Base-by-base conservation (phyloP, 2,888 invertebrate species). In the Bruchidius siliquastri region DNA sequence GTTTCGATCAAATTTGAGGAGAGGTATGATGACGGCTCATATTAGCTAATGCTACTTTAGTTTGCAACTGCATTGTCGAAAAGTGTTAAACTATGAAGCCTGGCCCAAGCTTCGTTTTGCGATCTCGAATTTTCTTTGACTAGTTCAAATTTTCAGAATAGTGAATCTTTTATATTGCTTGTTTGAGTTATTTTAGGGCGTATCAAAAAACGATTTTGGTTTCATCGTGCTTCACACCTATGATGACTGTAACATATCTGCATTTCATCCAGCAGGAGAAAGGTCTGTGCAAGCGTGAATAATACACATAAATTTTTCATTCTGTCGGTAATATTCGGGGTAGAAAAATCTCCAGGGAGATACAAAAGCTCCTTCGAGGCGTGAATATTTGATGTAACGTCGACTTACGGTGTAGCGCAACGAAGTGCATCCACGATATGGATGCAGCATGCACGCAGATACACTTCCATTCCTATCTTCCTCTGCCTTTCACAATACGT, bases 331-430 rank as follows among this genome's bases (percentile, higher is more conserved):
- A 49, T 49, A 49, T 49, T 49, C 49, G 49, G 49, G 49, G 49
- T 49, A 49, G 49, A 49, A 49, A 49, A 49, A 49, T 49, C 49
- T 49, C 49, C 69, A n/a, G 69, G 71, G 73, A 70, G 74, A 75
- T 74, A 81, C 80, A 81, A 82, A 81, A 79, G 79, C 79, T 81
- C 81, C 80, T 78, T 72, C 80, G 80, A 74, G 77, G 79, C 80
- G 80, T 82, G 80, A 82, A 82, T 82, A 81, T 82, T 82, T 81
- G 80, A 82, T 80, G 82, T 80, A 74, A 77, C 79, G 74, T 70
- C 72, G 73, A 49, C 49, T 49, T 49, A 49, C 18, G 49, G 49
- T 18, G 49, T 13, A 49, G 49, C 18, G 18, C 49, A 49, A 49
- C 70, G 76, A 75, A 78, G 77, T 79, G 79, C 81, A 80, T 77